Conservation (phyloP, 2,888 invertebrate species). For the Torymus auratus region DNA sequence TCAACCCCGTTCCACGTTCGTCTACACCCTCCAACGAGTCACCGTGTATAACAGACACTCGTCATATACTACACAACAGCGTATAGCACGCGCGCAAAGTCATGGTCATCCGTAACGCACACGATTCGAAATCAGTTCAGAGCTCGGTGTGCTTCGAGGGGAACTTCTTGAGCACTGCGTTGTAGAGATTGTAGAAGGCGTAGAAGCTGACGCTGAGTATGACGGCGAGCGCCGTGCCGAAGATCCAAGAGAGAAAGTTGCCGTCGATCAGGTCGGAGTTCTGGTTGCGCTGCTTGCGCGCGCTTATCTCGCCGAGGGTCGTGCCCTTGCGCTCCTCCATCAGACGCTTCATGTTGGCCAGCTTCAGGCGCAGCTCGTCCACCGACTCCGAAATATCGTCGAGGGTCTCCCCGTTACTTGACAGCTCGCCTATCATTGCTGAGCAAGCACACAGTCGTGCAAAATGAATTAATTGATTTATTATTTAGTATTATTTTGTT, state of each 20-base stretch:
- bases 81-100: no score
- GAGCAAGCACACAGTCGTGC: conserved; percentile 33
- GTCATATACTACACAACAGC: no score
- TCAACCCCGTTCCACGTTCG: no score
- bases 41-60: no score
- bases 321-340: conserved; percentile 85
- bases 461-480: neutral
- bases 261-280: conserved; percentile 84
- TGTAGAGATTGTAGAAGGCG: conserved; percentile 90
- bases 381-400: conserved; percentile 82
- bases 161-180: conserved; percentile 89
- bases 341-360: conserved; percentile 88
- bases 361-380: conserved; percentile 86
- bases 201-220: conserved; percentile 90
- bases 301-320: conserved; percentile 78
- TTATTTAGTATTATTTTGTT: no score
- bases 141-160: conserved; percentile 88
- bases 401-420: conserved; percentile 65
- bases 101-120: no score
- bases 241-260: conserved; percentile 89
- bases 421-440: conserved; percentile 63
- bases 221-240: conserved; percentile 86
- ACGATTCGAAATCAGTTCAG: conserved; percentile 75
- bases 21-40: no score
- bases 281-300: conserved; percentile 72